These are phyloP conservation scores for Neostethus bicornis DNA, from an alignment of 2,797 vertebrate species.

Conservation along the genomic window DNA sequence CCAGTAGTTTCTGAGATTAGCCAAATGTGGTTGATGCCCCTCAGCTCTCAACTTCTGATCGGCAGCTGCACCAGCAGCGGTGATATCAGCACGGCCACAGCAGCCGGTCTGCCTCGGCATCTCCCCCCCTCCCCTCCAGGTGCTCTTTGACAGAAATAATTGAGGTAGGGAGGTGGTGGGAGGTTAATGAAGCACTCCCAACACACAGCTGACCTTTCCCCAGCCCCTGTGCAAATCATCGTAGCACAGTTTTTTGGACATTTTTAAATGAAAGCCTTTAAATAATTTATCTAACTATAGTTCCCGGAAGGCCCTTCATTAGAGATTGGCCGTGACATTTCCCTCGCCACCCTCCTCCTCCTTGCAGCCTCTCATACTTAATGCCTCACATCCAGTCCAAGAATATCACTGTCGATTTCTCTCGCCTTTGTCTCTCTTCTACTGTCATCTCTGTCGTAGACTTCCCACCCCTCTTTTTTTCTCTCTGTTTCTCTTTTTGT, in stretches of 20 bases:
- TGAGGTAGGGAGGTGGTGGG: constrained; percentile 76
- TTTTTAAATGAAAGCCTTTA: constrained; percentile 86
- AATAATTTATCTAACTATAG: constrained; percentile 86
- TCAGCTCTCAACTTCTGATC: constrained; percentile 54
- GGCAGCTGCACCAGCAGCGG: constrained; percentile 39
- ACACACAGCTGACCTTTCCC: constrained; percentile 82
- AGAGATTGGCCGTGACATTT: constrained; percentile 81
- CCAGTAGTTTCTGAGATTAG: constrained; percentile 72
- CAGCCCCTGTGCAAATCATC: constrained; percentile 75
- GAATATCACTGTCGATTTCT: constrained; percentile 77
- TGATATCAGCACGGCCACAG: constrained; percentile 67
- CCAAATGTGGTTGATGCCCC: constrained; percentile 41
- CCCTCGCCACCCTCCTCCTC: constrained; percentile 51
- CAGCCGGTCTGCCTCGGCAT: constrained; percentile 41
- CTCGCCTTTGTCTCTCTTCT: constrained; percentile 54
- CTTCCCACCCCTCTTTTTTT: constrained; percentile 2
- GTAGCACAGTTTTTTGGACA: constrained; percentile 79
- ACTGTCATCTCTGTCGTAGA: constrained; percentile 41
- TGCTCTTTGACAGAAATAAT: constrained; percentile 80
- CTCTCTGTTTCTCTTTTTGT: constrained; percentile 30
- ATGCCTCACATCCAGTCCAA: constrained; percentile 71
- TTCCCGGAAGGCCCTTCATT: constrained; percentile 82
- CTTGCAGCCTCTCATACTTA: constrained; percentile 54
- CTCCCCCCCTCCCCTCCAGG: constrained; percentile 40
- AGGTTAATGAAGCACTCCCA: constrained; percentile 86